Conservation (phyloP, 2,113 vertebrate genomes). For the Anarrhichthys ocellatus region DNA sequence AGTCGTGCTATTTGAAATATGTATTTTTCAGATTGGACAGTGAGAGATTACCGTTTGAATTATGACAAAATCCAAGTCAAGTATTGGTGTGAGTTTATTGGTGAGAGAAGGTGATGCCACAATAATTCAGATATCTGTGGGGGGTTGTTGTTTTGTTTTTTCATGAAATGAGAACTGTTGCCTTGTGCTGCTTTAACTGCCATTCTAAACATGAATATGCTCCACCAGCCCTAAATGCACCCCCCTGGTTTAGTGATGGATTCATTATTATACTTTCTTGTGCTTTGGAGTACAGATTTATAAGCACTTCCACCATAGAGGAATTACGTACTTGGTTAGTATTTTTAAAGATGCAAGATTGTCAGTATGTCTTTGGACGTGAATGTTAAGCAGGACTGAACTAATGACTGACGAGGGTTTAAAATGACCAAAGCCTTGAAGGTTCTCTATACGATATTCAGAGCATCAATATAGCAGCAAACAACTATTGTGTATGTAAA, state of each 20-base stretch:
- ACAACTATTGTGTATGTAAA: too few species aligned
- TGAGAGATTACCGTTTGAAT: background rate
- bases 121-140: background rate
- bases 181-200: conserved; percentile 33
- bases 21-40: conserved; percentile 16
- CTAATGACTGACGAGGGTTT: conserved; percentile 6
- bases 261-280: conserved; percentile 5
- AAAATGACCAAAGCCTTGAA: background rate
- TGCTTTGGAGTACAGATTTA: conserved; percentile 26
- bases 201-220: conserved; percentile 11
- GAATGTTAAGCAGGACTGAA: conserved; percentile 20
- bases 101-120: background rate
- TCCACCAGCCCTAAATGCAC: conserved; percentile 6
- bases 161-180: background rate
- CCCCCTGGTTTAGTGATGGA: conserved; percentile 25
- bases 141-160: background rate
- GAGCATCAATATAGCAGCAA: background rate
- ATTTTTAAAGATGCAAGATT: conserved; percentile 46
- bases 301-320: conserved; percentile 18
- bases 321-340: conserved; percentile 27
- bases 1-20: background rate
- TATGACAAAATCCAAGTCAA: background rate
- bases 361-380: conserved; percentile 26
- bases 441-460: background rate
- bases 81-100: background rate